Evolutionary conservation across 1,140 invertebrate species (phyloP).

Genomic region (Ips nitidus): DNA sequence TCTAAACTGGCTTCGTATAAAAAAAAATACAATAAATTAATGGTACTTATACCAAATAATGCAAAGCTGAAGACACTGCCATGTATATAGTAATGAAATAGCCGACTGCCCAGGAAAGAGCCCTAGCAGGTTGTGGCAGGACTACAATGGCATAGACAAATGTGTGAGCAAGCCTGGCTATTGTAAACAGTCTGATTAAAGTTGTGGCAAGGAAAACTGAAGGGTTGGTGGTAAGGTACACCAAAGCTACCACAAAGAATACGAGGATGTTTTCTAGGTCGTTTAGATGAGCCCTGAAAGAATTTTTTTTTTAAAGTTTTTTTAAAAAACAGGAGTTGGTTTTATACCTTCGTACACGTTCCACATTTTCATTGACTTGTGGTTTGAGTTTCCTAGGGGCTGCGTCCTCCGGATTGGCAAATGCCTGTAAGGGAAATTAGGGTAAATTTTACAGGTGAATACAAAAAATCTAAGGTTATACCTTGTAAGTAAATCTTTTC

Average conservation of each 20-base stretch:
- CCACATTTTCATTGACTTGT: constrained; percentile 51
- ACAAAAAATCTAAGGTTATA: constrained; percentile 45
- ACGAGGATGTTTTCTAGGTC: constrained; percentile 75
- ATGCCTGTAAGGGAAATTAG: constrained; percentile 48
- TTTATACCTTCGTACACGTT: constrained; percentile 51
- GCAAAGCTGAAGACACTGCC: constrained; percentile 44
- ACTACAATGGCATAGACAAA: constrained; percentile 62
- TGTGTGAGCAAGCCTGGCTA: constrained; percentile 63
- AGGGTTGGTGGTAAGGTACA: constrained; percentile 66
- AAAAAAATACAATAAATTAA: neutral
- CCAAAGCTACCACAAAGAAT: constrained; percentile 63
- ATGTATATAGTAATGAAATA: constrained; percentile 55
- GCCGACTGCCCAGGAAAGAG: constrained; percentile 53
- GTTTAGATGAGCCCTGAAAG: constrained; percentile 68
- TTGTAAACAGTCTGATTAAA: constrained; percentile 63
- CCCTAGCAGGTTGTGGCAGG: constrained; percentile 60
- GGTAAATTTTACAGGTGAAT: neutral
- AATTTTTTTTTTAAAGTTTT: constrained; percentile 4
- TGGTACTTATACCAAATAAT: constrained; percentile 16
- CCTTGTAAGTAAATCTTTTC: constrained; percentile 60
- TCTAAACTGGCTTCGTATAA: neutral
- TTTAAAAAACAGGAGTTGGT: neutral
- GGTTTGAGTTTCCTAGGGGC: constrained; percentile 44
- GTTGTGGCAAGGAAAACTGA: constrained; percentile 53
- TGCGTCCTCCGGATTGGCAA: constrained; percentile 55